Percentiles rank a stretch among this genome's conserved stretches.
Conservation (phyloP, 2,113 vertebrate species). For the Pelvicachromis taeniatus region DNA sequence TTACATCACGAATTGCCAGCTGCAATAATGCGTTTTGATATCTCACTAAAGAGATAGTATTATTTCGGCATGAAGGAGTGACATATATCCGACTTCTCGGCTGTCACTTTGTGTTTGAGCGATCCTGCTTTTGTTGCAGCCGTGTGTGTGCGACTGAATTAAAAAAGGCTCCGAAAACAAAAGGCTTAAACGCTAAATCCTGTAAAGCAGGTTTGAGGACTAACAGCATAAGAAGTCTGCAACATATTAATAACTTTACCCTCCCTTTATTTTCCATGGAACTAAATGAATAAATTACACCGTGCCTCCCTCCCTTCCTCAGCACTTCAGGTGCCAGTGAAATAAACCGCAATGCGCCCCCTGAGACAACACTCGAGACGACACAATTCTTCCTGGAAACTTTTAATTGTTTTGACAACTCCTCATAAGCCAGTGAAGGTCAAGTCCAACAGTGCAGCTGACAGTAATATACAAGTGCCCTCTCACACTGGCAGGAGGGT, state of each 20-base stretch:
- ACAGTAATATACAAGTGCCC: conserved; percentile 65
- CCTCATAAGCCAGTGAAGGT: conserved; percentile 65
- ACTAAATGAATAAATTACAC: neutral
- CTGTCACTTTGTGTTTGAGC: neutral
- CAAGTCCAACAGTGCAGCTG: conserved; percentile 61
- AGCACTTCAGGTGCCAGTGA: neutral
- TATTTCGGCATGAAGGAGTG: neutral
- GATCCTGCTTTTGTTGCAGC: neutral
- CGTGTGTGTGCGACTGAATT: conserved; percentile 1
- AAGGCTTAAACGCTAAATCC: neutral
- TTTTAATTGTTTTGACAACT: conserved; percentile 73
- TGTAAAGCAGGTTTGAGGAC: conserved; percentile 9
- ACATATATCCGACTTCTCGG: neutral
- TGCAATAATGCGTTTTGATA: neutral
- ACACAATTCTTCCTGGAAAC: conserved; percentile 68
- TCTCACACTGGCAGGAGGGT: conserved; percentile 54
- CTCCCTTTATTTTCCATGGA: neutral
- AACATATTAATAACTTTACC: neutral
- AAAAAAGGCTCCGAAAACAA: neutral
- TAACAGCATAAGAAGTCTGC: neutral
- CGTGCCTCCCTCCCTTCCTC: neutral
- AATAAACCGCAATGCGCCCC: neutral
- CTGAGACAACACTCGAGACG: conserved; percentile 60
- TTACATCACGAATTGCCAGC: neutral
- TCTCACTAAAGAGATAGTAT: neutral